Conservation (phyloP, 2,797 vertebrate genomes). For the Microctenopoma steveboyesi region DNA sequence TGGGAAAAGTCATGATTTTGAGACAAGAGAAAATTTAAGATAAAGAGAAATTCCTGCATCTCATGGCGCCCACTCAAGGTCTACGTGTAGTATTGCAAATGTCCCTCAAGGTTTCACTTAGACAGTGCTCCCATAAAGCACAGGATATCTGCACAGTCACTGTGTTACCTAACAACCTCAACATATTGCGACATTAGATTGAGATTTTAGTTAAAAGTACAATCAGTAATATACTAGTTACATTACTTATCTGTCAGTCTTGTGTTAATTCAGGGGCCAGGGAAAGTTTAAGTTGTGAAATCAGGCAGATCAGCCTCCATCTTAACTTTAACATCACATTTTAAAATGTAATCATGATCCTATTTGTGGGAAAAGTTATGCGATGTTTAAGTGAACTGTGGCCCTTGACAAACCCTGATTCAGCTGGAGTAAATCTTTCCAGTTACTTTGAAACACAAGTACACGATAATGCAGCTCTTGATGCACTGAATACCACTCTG, state of each 20-base stretch:
- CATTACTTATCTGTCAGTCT: not conserved
- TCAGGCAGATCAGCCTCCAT: no score
- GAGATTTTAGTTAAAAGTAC: no score
- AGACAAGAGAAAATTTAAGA: not conserved
- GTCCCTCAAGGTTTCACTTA: not conserved
- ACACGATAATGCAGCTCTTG: not conserved
- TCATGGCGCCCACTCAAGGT: conserved; percentile 40
- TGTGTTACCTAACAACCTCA: not conserved
- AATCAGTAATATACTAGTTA: not conserved
- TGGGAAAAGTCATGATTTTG: not conserved
- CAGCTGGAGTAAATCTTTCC: conserved; percentile 8
- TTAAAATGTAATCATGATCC: no score
- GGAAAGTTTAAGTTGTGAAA: no score
- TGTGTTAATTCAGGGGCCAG: no score
- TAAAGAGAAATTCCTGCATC: not conserved
- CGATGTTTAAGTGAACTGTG: no score
- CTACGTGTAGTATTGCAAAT: conserved; percentile 21
- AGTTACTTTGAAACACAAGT: not conserved
- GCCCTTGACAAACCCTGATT: not conserved
- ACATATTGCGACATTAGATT: not conserved
- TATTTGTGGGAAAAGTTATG: no score
- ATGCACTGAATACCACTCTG: no score
- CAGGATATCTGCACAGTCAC: not conserved
- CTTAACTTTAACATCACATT: no score
- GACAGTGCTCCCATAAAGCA: no score